These are phyloP conservation scores for Gryon sp. DNA, from an alignment of 1,140 invertebrate species.

Conservation along the genomic window DNA sequence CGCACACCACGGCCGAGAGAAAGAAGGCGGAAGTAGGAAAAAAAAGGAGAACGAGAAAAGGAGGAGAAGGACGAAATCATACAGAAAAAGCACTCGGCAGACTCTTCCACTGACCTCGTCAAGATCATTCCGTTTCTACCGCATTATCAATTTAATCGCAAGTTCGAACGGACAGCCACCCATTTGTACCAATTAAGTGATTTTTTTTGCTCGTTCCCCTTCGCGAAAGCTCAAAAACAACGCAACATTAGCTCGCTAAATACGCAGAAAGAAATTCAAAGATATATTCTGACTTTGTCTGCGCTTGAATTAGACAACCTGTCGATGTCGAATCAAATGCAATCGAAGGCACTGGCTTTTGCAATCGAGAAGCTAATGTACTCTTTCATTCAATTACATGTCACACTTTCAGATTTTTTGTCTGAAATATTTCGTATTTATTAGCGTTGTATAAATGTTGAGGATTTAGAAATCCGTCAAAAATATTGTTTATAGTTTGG, in stretches of 20 bases:
- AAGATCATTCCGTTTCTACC: conserved; percentile 59
- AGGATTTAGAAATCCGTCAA: too few species aligned
- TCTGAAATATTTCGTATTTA: too few species aligned
- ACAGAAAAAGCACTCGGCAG: conserved; percentile 17
- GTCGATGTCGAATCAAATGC: neutral
- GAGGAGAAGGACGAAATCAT: neutral
- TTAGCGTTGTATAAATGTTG: too few species aligned
- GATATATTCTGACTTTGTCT: neutral
- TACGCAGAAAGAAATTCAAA: conserved; percentile 29
- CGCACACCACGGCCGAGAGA: neutral
- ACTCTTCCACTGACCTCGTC: conserved; percentile 61
- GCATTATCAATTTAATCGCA: conserved; percentile 55
- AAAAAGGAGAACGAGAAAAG: too few species aligned
- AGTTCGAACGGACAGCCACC: conserved; percentile 38
- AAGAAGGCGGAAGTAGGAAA: too few species aligned
- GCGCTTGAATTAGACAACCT: conserved; percentile 6
- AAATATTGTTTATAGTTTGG: too few species aligned
- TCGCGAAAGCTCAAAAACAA: conserved; percentile 19
- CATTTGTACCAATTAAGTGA: conserved; percentile 53
- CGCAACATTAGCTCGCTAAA: conserved; percentile 37
- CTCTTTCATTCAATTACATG: conserved; percentile 11
- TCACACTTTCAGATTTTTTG: neutral
- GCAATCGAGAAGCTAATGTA: neutral
- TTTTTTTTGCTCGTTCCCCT: conserved; percentile 16
- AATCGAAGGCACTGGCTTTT: conserved; percentile 3